These are phyloP conservation scores for Aphyosemion australe DNA, from an alignment of 2,113 vertebrate species.

Conservation along the genomic window DNA sequence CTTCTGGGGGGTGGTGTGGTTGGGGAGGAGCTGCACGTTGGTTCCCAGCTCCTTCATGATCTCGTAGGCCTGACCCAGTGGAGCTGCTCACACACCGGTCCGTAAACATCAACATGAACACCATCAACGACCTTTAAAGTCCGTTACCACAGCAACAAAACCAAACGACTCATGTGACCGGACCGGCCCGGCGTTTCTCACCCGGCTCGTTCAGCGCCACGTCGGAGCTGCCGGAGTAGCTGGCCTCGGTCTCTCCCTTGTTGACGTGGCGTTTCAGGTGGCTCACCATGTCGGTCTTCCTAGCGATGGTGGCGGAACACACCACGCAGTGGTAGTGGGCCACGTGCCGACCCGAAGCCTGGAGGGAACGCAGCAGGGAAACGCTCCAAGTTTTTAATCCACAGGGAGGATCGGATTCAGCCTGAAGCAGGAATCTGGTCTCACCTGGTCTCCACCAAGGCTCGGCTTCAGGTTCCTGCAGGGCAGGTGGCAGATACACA, in stretches of 20 bases:
- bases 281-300: constrained; percentile 93
- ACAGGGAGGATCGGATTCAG: no score
- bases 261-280: constrained; percentile 93
- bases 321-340: constrained; percentile 97
- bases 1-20: constrained; percentile 90
- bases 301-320: constrained; percentile 90
- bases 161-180: neutral
- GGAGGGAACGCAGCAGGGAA: neutral
- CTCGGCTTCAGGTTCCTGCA: constrained; percentile 87
- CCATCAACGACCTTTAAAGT: neutral
- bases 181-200: constrained; percentile 16
- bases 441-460: constrained; percentile 83
- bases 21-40: constrained; percentile 93
- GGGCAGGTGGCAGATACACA: constrained; percentile 96
- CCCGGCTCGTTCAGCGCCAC: constrained; percentile 59
- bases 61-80: constrained; percentile 76
- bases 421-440: neutral
- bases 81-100: constrained; percentile 42
- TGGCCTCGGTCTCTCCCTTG: constrained; percentile 92
- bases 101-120: neutral
- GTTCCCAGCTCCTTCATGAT: constrained; percentile 93
- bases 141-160: neutral
- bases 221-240: constrained; percentile 79
- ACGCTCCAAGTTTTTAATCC: no score
- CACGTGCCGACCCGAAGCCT: constrained; percentile 83